Evolutionary conservation across 2,888 invertebrate species (phyloP), one percentile per base, ranked within the genome.

Genomic region (Teleiodes luculella): DNA sequence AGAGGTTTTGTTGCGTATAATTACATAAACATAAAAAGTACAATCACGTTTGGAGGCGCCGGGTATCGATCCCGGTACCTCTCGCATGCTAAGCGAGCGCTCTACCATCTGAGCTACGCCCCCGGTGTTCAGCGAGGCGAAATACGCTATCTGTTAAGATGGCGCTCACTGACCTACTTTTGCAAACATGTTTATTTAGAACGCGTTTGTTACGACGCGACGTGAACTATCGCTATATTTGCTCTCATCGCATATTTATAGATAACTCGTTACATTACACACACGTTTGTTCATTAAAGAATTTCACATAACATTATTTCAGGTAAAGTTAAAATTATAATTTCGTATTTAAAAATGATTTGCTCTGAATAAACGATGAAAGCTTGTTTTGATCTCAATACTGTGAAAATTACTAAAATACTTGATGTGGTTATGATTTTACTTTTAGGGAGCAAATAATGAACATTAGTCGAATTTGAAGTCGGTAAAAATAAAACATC

Each of bases 61-160:
- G 87, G 86, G 87, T 86, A 88, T 89, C 86, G 87, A 89, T 89
- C 87, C 88, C 89, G 86, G 88, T 88, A 89, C 88, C 86, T 89
- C 88, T 90, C 88, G 74, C 84, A 85, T 85, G 85, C 85, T 83
- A 83, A 83, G 84, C 86, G 83, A 86, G 85, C 86, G 84, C 82
- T 83, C 80, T 83, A 82, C 80, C 83, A 84, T 82, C 81, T 82
- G 83, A 83, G 83, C 83, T 83, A 83, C 83, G 82, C 81, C 83
- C 83, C 83, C 35, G 28, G 20, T 61, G 13, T 4, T 6, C 0
- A 8, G 0, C 0, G 0, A 0, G 13, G n/a, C 47, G 57, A 65
- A 65, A 64, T 59, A 53, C 57, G 41, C 51, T 18, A 52, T 55
- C 18, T 24, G 18, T 10, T 45, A 51, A 30, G 13, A 35, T 33